Evolutionary conservation across 2,113 vertebrate genomes (phyloP).

Genomic region (Xiphophorus hellerii): DNA sequence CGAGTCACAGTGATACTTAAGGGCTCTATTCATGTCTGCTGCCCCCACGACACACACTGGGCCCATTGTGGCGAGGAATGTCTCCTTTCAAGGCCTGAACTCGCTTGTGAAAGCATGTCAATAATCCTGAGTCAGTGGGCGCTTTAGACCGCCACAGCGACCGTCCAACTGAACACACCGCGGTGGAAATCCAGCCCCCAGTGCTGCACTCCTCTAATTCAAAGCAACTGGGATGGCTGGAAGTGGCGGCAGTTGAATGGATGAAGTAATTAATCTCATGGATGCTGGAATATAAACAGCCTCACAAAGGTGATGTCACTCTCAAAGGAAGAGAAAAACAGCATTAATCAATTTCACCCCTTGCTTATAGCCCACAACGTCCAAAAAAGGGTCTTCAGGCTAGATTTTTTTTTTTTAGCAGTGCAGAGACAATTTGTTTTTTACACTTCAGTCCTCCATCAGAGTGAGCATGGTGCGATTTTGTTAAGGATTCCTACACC

Average conservation of each 20-base stretch:
- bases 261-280: conserved; percentile 67
- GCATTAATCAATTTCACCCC: conserved; percentile 25
- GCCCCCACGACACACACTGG: conserved; percentile 78
- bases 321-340: conserved; percentile 14
- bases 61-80: conserved; percentile 83
- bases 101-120: conserved; percentile 81
- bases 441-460: conserved; percentile 14
- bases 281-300: conserved; percentile 61
- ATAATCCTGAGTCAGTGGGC: conserved; percentile 78
- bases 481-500: conserved; percentile 7
- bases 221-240: conserved; percentile 39
- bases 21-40: conserved; percentile 72
- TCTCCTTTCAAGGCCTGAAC: conserved; percentile 84
- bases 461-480: conserved; percentile 31
- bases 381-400: conserved; percentile 13
- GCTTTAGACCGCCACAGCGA: conserved; percentile 66
- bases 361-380: conserved; percentile 27
- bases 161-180: conserved; percentile 54
- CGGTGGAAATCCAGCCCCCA: conserved; percentile 55
- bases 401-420: conserved; percentile 8
- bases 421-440: conserved; percentile 29
- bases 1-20: conserved; percentile 79
- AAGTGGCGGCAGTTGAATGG: conserved; percentile 45
- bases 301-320: conserved; percentile 32
- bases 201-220: conserved; percentile 61